Conservation (phyloP, 2,888 invertebrate species). For the Ernsta delagoae region DNA sequence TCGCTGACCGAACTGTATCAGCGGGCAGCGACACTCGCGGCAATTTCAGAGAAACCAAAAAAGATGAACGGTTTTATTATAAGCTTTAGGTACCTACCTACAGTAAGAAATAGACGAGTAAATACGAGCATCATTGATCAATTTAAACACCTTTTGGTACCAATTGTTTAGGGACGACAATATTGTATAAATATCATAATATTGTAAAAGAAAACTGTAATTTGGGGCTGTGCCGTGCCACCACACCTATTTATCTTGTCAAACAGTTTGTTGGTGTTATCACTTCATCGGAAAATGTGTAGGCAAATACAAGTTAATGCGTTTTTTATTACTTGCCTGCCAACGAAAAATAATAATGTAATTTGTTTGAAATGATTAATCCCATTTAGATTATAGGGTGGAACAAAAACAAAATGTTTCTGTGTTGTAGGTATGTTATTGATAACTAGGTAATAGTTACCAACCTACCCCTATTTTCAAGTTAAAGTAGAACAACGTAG, state of each 20-base stretch:
- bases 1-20: too few relatives aligned
- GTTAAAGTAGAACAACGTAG: background rate
- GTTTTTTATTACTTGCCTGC: constrained; percentile 44
- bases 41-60: too few relatives aligned
- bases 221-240: constrained; percentile 54
- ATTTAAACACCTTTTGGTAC: too few relatives aligned
- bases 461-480: background rate
- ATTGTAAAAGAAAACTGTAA: background rate
- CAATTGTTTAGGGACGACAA: too few relatives aligned
- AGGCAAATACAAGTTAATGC: constrained; percentile 55
- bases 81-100: too few relatives aligned
- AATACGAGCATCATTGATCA: too few relatives aligned
- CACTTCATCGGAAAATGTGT: constrained; percentile 67
- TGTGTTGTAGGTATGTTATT: background rate
- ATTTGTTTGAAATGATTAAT: constrained; percentile 25
- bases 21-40: too few relatives aligned
- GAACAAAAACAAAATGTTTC: constrained; percentile 3
- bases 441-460: background rate
- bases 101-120: too few relatives aligned
- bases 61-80: too few relatives aligned
- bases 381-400: constrained; percentile 2
- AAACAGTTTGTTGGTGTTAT: constrained; percentile 62
- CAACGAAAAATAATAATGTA: constrained; percentile 28
- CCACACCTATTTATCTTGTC: constrained; percentile 69
- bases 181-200: too few relatives aligned